Base-by-base conservation (phyloP, 1,140 invertebrate species). In the Drosophila novamexicana region DNA sequence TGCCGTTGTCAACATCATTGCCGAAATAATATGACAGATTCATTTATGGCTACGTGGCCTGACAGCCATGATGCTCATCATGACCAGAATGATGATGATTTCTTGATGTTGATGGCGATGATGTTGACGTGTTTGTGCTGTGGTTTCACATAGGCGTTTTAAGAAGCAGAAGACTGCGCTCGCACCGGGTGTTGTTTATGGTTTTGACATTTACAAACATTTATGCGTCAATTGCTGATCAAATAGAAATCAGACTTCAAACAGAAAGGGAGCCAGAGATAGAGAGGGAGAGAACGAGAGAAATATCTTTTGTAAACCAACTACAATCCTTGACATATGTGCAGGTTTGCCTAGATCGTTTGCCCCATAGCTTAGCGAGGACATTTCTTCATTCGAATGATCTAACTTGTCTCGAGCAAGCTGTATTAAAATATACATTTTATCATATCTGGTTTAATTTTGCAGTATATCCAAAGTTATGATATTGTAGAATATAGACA, bases 1-100 rank as follows among this genome's bases (percentile, higher is more conserved):
- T 68, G 64, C 29, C 69, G 77, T 89, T 78, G 74, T 81, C 68
- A 80, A 75, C 79, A 89, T 88, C 80, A 79, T 84, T 84, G 84
- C 84, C 84, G 84, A 89, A 89, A 89, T 89, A 89, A 89, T 89
- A 77, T 89, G 84, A 89, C 84, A 89, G 84, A 89, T 89, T 89
- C 84, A 84, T 89, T 89, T 85, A 83, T 75, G 63, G 40, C 62
- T 62, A 42, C 39, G 56, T 66, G 56, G 53, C 39, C 49, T 76
- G 77, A 67, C 58, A 76, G 58, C 71, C 57, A 58, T 54, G 57
- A 40, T 47, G 42, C 53, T 69, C 39, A 82, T 64, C 54, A 76
- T 54, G 34, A n/a, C 29, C 29, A n/a, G 29, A 64, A 74, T 79
- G 29, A 52, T 54, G 29, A 47, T 69, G 22, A 49, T 64, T 65